Evolutionary conservation across 1,140 invertebrate genomes (phyloP).

Genomic region (Trachymyrmex septentrionalis): DNA sequence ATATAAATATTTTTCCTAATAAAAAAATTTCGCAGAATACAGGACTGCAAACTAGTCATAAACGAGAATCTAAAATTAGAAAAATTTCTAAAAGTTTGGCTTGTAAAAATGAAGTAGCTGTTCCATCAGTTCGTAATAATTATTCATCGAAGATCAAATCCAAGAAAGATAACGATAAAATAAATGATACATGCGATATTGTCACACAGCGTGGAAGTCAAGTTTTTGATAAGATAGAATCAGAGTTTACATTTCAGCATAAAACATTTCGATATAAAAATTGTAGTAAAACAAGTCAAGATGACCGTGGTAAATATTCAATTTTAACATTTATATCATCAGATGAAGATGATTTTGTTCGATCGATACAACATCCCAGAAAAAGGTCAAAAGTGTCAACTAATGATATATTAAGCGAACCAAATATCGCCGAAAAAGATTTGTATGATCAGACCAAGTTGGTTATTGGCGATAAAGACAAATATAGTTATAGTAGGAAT

Average conservation of each 20-base stretch:
- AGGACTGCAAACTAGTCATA: neutral
- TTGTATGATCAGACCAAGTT: neutral
- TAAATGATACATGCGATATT: neutral
- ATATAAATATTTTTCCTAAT: neutral
- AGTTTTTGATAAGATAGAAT: neutral
- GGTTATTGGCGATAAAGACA: neutral
- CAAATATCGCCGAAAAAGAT: neutral
- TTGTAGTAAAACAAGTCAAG: neutral
- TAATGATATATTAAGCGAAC: neutral
- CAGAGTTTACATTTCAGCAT: neutral
- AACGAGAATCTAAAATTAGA: neutral
- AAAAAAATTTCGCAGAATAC: neutral
- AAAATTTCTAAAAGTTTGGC: neutral
- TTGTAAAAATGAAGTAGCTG: neutral
- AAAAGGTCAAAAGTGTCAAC: constrained; percentile 17
- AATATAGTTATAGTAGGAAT: neutral
- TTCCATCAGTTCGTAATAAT: neutral
- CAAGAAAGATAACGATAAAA: neutral
- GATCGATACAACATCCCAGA: neutral
- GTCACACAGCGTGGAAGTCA: neutral
- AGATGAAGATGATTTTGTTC: constrained; percentile 38
- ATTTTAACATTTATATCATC: constrained; percentile 31
- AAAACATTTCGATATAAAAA: neutral
- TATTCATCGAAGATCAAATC: constrained; percentile 1
- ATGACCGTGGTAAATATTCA: neutral